Base-by-base conservation (phyloP, 2,113 vertebrate genomes). In the Macrotus californicus region DNA sequence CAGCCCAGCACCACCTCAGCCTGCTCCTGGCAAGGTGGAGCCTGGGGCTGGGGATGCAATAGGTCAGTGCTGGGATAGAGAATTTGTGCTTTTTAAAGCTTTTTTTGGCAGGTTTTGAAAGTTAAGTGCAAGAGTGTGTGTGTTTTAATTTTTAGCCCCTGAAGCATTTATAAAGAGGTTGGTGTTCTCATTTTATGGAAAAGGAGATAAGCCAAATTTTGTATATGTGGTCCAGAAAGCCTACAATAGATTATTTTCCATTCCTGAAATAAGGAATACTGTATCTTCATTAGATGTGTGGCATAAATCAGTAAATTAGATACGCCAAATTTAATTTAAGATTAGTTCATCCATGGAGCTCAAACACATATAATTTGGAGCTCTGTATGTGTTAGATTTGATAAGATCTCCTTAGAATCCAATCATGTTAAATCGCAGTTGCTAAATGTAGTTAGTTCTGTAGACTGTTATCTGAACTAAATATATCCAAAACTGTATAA, bases 1-100 rank as follows among this genome's bases (percentile, higher is more conserved):
- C 95, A 99, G 99, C 96, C 99, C 99, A 66, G 98, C 98, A 75
- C 98, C 97, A 24, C 96, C 98, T 77, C 98, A 97, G 95, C 98
- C 99, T 97, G 77, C 99, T 97, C 98, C 97, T 96, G 96, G 97
- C 96, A 98, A 98, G 95, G 87, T 94, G 84, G 98, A 99, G 93
- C n/a, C 98, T 96, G 96, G 95, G 76, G 85, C 97, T 97, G 98
- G 97, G 98, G 98, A 98, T 88, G 75, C 98, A 97, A 96, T 98
- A 98, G 98, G 98, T 98, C 97, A 98, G 98, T 98, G 87, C 70
- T 81, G 50, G 26, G 46, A 64, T 83, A 36, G 66, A 73, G 31
- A 29, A 76, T 92, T 92, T 82, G 76, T 92, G 56, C 56, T 94
- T 92, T 89, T 73, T 46, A 54, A 88, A 93, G 69, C 73, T 88